phyloP scores from a whole-genome alignment of 2,888 invertebrate genomes.

The Molanna angustata region DNA sequence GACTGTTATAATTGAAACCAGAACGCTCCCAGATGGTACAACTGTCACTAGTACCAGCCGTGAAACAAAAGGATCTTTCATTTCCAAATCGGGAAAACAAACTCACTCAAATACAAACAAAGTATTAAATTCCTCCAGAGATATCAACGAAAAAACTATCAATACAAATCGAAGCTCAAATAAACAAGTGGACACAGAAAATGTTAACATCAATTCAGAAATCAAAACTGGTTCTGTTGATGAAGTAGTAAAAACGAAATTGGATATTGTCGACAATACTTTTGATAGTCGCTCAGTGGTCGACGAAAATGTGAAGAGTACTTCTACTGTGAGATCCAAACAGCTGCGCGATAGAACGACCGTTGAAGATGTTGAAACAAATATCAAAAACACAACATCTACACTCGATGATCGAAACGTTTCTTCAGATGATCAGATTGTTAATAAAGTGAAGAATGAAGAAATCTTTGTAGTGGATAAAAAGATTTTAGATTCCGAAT shows the following conservation, averaged over 20 bases:
- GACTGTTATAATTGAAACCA: constrained; percentile 64
- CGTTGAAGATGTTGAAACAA: constrained; percentile 3
- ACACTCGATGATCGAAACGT: neutral
- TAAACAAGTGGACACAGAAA: no score
- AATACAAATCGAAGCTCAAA: no score
- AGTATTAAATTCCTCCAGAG: no score
- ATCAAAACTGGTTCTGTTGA: no score
- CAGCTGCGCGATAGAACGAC: neutral
- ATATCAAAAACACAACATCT: constrained; percentile 6
- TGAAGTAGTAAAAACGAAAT: no score
- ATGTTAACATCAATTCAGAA: no score
- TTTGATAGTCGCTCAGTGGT: neutral
- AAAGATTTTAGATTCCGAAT: constrained; percentile 36
- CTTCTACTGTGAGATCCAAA: constrained; percentile 5
- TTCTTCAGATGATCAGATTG: neutral
- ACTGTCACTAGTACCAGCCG: constrained; percentile 66
- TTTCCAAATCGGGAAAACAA: constrained; percentile 21
- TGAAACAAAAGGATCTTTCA: constrained; percentile 51
- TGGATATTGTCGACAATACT: constrained; percentile 1
- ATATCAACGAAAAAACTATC: no score
- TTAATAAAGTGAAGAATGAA: constrained; percentile 12
- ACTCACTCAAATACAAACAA: neutral
- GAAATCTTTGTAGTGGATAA: constrained; percentile 35
- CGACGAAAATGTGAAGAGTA: neutral
- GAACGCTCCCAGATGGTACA: constrained; percentile 64